phyloP scores from a whole-genome alignment of 2,888 invertebrate genomes.

The Cremastobaeus sp. region DNA sequence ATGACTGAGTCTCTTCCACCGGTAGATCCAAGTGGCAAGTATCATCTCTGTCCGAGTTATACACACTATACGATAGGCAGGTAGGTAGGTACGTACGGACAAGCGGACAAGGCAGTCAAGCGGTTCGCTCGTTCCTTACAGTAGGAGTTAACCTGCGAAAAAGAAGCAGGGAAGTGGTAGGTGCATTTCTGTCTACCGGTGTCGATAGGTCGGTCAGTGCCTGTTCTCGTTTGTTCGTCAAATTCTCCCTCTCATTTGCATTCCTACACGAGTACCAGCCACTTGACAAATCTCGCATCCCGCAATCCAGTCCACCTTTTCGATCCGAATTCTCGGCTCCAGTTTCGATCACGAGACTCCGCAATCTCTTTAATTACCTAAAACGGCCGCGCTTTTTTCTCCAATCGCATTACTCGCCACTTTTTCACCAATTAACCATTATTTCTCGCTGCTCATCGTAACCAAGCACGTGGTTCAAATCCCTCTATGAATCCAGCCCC shows the following conservation, averaged over 20 bases:
- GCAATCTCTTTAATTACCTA: no score
- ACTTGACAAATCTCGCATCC: no score
- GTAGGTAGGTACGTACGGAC: conserved; percentile 64
- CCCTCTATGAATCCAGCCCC: conserved; percentile 67
- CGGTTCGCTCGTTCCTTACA: conserved; percentile 69
- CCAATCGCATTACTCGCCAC: no score
- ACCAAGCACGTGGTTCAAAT: conserved; percentile 73
- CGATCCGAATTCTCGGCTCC: background rate
- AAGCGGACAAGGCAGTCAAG: conserved; percentile 64
- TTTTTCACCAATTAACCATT: no score
- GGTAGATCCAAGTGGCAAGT: conserved; percentile 64
- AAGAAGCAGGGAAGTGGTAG: conserved; percentile 69
- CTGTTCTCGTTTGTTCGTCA: conserved; percentile 31
- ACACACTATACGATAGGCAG: conserved; percentile 67
- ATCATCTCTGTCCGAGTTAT: conserved; percentile 73
- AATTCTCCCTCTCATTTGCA: conserved; percentile 34
- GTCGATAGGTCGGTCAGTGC: conserved; percentile 62
- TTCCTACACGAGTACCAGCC: conserved; percentile 48
- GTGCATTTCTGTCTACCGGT: conserved; percentile 68
- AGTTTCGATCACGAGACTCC: no score
- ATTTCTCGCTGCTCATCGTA: background rate
- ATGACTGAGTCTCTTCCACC: conserved; percentile 71
- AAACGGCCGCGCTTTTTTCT: no score
- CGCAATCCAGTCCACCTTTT: background rate
- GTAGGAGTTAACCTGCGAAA: conserved; percentile 74